phyloP scores from a whole-genome alignment of 2,797 vertebrate species.

The Pterois miles region DNA sequence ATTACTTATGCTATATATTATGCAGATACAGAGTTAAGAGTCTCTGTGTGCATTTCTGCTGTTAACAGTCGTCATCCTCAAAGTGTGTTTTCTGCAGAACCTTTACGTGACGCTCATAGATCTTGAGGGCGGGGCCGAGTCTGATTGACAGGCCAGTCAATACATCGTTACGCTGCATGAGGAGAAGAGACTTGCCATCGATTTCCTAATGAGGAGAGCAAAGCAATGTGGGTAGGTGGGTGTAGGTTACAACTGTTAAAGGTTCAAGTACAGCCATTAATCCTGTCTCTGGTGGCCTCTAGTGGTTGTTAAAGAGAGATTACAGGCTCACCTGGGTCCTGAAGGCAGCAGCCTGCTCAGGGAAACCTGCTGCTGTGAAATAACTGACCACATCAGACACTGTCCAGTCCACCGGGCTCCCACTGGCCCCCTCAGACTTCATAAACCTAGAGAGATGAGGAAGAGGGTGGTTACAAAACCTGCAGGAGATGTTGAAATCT shows the following conservation, averaged over 20 bases:
- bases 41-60: constrained; percentile 23
- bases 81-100: constrained; percentile 90
- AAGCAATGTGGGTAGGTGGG: constrained; percentile 13
- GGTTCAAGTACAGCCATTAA: neutral
- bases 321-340: constrained; percentile 85
- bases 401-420: constrained; percentile 88
- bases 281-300: constrained; percentile 45
- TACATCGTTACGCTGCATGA: constrained; percentile 90
- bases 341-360: constrained; percentile 90
- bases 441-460: constrained; percentile 63
- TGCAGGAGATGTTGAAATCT: neutral
- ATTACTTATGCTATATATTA: constrained; percentile 44
- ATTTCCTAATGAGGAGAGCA: constrained; percentile 82
- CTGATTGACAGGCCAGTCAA: constrained; percentile 90
- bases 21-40: constrained; percentile 39
- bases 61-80: constrained; percentile 86
- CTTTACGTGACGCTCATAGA: constrained; percentile 90
- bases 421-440: constrained; percentile 75
- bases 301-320: constrained; percentile 17
- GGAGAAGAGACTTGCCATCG: constrained; percentile 89
- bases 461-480: neutral
- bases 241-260: constrained; percentile 10
- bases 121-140: constrained; percentile 90
- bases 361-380: constrained; percentile 88
- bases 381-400: constrained; percentile 91